Percentiles rank a stretch among this genome's conserved stretches.
phyloP scores from a whole-genome alignment of 1,140 invertebrate species.

The Drosophila fuyamai region DNA sequence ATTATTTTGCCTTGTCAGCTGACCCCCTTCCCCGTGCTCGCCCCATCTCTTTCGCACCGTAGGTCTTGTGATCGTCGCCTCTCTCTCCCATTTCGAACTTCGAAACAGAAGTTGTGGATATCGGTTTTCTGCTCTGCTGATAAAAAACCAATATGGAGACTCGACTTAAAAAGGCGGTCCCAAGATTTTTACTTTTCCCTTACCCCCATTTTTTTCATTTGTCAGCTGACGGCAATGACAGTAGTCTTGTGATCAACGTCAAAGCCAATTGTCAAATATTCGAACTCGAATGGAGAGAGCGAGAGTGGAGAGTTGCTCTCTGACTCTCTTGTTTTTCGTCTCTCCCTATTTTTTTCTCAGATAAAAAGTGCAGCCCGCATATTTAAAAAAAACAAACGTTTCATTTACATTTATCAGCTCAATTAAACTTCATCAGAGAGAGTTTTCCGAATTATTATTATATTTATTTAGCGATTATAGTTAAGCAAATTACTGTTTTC shows the following conservation, averaged over 20 bases:
- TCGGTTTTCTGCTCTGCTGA: background rate
- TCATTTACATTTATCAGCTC: background rate
- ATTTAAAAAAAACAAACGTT: constrained; percentile 7
- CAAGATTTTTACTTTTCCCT: constrained; percentile 11
- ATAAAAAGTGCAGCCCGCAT: constrained; percentile 35
- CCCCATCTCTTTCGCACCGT: constrained; percentile 16
- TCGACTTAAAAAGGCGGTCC: constrained; percentile 4
- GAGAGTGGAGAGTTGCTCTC: constrained; percentile 24
- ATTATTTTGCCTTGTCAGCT: constrained; percentile 67
- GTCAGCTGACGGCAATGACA: constrained; percentile 78
- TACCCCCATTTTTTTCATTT: constrained; percentile 58
- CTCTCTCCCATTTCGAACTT: constrained; percentile 5
- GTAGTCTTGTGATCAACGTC: constrained; percentile 78
- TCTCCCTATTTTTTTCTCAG: constrained; percentile 1
- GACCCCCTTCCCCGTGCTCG: constrained; percentile 53
- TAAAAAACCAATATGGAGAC: constrained; percentile 68
- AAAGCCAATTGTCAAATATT: constrained; percentile 77
- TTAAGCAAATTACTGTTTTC: constrained; percentile 44
- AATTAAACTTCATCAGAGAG: background rate
- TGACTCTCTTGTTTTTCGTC: constrained; percentile 3
- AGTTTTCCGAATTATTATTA: background rate
- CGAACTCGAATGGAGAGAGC: constrained; percentile 64
- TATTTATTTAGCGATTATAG: constrained; percentile 29
- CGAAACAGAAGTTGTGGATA: constrained; percentile 14
- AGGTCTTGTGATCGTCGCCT: constrained; percentile 66